These are phyloP conservation scores for Thymelicus lineola DNA, from an alignment of 2,888 invertebrate genomes.

Conservation along the genomic window DNA sequence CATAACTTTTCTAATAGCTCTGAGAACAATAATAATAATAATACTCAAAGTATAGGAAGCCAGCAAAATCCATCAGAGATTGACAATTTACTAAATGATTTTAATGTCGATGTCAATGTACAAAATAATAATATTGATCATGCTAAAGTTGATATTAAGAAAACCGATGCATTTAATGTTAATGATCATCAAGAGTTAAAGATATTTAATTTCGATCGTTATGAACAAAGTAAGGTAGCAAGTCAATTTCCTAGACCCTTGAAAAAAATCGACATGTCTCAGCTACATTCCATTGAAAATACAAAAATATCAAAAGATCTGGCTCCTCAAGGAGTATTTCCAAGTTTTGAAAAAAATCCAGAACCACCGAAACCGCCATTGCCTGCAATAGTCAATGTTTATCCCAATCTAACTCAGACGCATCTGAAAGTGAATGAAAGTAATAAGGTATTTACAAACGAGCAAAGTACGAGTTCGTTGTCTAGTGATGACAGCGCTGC, in stretches of 20 bases:
- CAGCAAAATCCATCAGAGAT: slow-evolving; percentile 69
- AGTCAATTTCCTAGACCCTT: slow-evolving; percentile 67
- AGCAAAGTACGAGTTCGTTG: slow-evolving; percentile 80
- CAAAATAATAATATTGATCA: slow-evolving; percentile 62
- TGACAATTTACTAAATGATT: slow-evolving; percentile 73
- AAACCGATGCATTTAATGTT: slow-evolving; percentile 54
- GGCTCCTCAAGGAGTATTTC: slow-evolving; percentile 61
- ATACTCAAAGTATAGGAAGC: slow-evolving; percentile 68
- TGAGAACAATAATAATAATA: slow-evolving; percentile 74
- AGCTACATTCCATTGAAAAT: slow-evolving; percentile 76
- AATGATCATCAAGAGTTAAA: slow-evolving; percentile 73
- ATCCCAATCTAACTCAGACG: slow-evolving; percentile 78
- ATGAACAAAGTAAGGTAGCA: slow-evolving; percentile 74
- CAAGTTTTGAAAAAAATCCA: slow-evolving; percentile 60
- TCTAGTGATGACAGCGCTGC: slow-evolving; percentile 84
- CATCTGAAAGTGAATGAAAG: slow-evolving; percentile 78
- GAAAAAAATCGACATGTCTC: slow-evolving; percentile 78
- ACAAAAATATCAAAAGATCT: slow-evolving; percentile 79
- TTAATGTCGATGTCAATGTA: slow-evolving; percentile 58
- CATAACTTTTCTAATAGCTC: slow-evolving; percentile 75
- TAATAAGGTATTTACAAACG: slow-evolving; percentile 76
- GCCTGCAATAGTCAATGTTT: slow-evolving; percentile 77
- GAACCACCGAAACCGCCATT: slow-evolving; percentile 62
- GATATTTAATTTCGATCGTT: slow-evolving; percentile 83
- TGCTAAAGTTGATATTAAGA: slow-evolving; percentile 48